These are phyloP conservation scores for Congeria kusceri DNA, from an alignment of 2,888 invertebrate species.

Conservation along the genomic window DNA sequence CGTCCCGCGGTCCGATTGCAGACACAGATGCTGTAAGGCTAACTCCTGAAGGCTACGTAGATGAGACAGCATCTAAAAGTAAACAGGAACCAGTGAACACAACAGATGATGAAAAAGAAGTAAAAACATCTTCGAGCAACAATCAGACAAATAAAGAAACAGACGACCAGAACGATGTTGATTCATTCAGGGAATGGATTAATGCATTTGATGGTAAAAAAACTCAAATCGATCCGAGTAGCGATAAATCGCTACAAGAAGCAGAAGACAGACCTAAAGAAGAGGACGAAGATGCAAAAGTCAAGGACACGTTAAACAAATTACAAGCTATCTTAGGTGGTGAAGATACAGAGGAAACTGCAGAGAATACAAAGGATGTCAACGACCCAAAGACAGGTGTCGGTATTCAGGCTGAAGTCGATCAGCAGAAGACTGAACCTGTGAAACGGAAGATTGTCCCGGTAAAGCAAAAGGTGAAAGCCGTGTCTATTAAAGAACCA, in stretches of 20 bases:
- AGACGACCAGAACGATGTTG: constrained; percentile 3
- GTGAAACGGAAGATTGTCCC: no score
- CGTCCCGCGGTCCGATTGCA: constrained; percentile 7
- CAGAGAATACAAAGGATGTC: background rate
- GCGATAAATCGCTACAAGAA: background rate
- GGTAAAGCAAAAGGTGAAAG: no score
- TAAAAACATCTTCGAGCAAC: background rate
- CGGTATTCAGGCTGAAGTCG: no score
- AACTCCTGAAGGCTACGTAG: constrained; percentile 26
- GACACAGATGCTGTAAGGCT: constrained; percentile 23
- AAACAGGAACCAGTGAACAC: background rate
- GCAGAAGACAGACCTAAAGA: no score
- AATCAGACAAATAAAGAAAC: constrained; percentile 3
- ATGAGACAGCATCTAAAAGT: background rate
- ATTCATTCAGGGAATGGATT: constrained; percentile 12
- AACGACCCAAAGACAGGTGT: background rate
- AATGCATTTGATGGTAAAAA: background rate
- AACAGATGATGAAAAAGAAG: background rate
- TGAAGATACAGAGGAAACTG: background rate
- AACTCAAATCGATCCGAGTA: background rate
- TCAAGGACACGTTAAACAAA: constrained; percentile 5
- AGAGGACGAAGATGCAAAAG: constrained; percentile 3
- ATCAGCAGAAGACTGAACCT: no score
- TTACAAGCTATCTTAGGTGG: background rate
- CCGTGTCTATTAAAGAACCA: no score